phyloP scores from a whole-genome alignment of 1,140 invertebrate genomes.

The Drosophila oshimai region DNA sequence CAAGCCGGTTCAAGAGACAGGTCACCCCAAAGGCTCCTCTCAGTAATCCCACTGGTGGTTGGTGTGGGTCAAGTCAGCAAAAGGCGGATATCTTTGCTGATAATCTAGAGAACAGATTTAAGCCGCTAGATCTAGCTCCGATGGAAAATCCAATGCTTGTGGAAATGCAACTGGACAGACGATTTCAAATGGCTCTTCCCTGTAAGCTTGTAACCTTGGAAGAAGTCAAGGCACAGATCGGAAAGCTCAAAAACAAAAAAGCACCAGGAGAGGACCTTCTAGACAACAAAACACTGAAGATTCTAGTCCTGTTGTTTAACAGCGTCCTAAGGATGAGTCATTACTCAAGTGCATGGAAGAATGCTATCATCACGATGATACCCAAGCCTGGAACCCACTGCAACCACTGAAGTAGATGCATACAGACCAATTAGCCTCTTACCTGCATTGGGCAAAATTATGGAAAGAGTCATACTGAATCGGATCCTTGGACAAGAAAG shows the following conservation, averaged over 20 bases:
- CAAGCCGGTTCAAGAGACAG: neutral
- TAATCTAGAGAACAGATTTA: neutral
- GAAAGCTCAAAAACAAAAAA: conserved; percentile 1
- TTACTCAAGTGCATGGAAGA: neutral
- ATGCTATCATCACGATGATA: neutral
- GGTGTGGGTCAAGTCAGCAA: neutral
- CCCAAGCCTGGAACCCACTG: neutral
- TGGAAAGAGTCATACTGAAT: no score
- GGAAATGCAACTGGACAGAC: neutral
- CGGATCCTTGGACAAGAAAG: neutral
- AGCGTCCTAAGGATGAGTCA: neutral
- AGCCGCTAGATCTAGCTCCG: neutral
- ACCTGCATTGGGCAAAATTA: no score
- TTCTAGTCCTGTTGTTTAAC: neutral
- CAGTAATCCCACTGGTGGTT: conserved; percentile 5
- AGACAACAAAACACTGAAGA: neutral
- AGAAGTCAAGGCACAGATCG: neutral
- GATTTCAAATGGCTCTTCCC: neutral
- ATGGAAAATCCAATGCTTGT: neutral
- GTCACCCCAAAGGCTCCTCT: neutral
- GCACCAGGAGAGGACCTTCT: neutral
- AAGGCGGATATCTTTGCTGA: neutral
- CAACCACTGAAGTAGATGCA: neutral
- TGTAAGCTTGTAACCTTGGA: neutral
- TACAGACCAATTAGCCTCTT: no score